Base-by-base conservation (phyloP, 37 sponge, comb jelly and placozoan species). In the Ephydatia muelleri region DNA sequence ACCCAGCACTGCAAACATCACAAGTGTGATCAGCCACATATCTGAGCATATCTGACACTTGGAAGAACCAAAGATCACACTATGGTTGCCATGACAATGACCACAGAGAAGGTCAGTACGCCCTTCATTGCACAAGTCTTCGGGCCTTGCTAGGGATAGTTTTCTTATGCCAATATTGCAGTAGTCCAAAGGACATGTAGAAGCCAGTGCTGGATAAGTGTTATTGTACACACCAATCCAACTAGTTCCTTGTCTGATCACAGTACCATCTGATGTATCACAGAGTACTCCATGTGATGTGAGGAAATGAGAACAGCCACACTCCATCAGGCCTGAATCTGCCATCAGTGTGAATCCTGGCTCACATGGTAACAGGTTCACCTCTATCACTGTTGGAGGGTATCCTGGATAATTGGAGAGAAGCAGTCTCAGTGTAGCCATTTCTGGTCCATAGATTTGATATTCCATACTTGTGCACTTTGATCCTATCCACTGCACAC, bases 81-180 rank as follows among this genome's bases (percentile, higher is more conserved):
- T 91, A 23, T 76, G 49, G 3, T 72, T 67, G 26, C 28, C 35
- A 21, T 57, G n/a, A 67, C 92, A 91, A 47, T 30, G 31, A 26
- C 92, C 87, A 79, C 92, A 91, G 32, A 91, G 81, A 11, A 87
- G 47, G n/a, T 88, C 92, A 49, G 66, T 88, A 30, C 88, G 71
- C 13, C 83, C 83, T 5, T 9, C 22, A 19, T 48, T 49, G 68
- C 88, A 88, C 11, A 88, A 40, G 22, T 38, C 67, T 25, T 79
- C 87, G 14, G 37, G 37, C 32, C n/a, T 8, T 9, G 67, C 30
- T 49, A 87, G 27, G 34, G 74, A 75, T 0, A 87, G 76, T 6
- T 35, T 13, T 8, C 31, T 39, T 0, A 83, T 35, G 13, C 9
- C 65, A 23, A 28, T 38, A 2, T 40, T 73, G 66, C 83, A 83